Conservation (phyloP, 2,888 invertebrate genomes). For the Aleiodes alternator region DNA sequence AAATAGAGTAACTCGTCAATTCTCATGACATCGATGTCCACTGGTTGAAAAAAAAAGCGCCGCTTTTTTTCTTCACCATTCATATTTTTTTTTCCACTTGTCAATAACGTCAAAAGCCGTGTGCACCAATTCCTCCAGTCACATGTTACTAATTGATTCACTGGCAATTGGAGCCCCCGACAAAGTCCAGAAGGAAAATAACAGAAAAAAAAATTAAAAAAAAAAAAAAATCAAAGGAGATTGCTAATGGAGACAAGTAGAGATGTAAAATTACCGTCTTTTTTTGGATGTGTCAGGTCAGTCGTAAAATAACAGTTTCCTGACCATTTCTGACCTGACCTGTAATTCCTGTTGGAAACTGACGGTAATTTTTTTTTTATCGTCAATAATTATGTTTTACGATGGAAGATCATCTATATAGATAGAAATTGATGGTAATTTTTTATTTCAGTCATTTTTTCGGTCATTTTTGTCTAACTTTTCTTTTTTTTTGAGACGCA, state of each 20-base stretch:
- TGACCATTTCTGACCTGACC: too few species aligned
- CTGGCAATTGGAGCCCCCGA: not conserved
- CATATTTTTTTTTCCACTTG: conserved; percentile 23
- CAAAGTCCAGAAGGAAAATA: not conserved
- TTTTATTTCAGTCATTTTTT: too few species aligned
- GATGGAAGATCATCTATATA: too few species aligned
- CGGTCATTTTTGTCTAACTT: too few species aligned
- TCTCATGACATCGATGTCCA: conserved; percentile 8
- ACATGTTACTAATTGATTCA: conserved; percentile 18
- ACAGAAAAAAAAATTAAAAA: not conserved
- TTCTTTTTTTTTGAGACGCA: too few species aligned
- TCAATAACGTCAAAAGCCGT: conserved; percentile 4
- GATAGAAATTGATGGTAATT: too few species aligned
- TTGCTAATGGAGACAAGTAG: not conserved
- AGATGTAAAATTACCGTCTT: too few species aligned
- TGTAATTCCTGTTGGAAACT: too few species aligned
- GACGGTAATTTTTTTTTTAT: too few species aligned
- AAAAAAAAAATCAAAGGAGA: not conserved
- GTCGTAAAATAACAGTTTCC: too few species aligned
- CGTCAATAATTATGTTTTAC: too few species aligned
- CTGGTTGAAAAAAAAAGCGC: not conserved
- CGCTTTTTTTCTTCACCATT: not conserved
- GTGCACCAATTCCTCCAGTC: conserved; percentile 5
- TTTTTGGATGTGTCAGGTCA: too few species aligned
- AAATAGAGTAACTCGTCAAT: conserved; percentile 31